Base-by-base conservation (phyloP, 92 coral and sea anemone genomes). In the Porites cylindrica region DNA sequence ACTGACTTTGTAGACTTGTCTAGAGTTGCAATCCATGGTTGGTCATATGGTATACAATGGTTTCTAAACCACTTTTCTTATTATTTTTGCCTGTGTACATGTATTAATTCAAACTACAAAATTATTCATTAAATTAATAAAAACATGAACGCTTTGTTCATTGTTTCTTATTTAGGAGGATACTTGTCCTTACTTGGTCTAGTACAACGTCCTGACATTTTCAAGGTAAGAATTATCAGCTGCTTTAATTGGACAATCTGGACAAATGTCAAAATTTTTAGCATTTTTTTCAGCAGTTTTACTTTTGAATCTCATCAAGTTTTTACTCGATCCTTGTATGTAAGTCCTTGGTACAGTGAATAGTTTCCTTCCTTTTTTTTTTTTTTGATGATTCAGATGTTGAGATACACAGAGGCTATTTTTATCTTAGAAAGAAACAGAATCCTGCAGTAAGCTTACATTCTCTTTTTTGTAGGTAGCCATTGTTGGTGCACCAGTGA, bases 401-500 rank as follows among this genome's bases (percentile, higher is more conserved):
- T 3, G 47, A 38, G 47, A 38, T 38, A 4, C 47, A 38, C 47
- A 38, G 5, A 38, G 47, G 47, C 47, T 38, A 38, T 38, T 38
- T 38, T 38, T 38, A 38, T 4, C 47, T 38, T 38, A 3, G 47
- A 38, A 38, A 0, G 47, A 38, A 38, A 38, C 29, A 38, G 47
- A 0, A 38, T 38, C 47, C 47, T 38, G 47, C 47, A 38, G 47
- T 38, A 38, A 38, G 47, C 47, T 38, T 38, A 38, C 47, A 38
- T 38, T 38, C 0, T 38, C 47, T 38, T 38, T 29, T 8, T 56
- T 56, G 26, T 87, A 97, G 99, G 90, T 97, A 76, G 98, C 99
- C 19, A 85, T 97, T 64, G 99, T 95, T 59, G 99, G 99, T 61
- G 99, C 99, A 17, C 99, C 99, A 1, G 99, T 97, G 71, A 97